These are phyloP conservation scores for Ctenodactylus gundi DNA, from an alignment of 2,113 vertebrate species.

Conservation along the genomic window DNA sequence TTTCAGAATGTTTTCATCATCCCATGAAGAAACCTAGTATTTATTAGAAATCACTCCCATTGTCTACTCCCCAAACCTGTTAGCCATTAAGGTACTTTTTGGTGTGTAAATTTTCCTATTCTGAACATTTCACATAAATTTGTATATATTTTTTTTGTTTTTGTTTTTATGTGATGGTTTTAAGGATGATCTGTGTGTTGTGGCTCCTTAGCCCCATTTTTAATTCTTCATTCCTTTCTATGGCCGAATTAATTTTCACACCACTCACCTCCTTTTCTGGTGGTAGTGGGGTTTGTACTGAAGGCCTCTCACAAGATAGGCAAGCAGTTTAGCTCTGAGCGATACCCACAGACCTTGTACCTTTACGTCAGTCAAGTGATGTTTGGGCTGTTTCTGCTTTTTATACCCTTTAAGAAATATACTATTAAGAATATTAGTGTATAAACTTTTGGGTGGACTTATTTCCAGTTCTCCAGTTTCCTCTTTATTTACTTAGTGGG, in stretches of 20 bases:
- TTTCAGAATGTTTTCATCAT: not conserved
- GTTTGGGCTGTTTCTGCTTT: not conserved
- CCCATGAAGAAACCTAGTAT: not conserved
- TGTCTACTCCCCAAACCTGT: not conserved
- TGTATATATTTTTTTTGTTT: not conserved
- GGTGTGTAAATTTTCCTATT: not conserved
- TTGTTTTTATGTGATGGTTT: not conserved
- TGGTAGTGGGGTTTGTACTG: not conserved
- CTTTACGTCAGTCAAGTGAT: not conserved
- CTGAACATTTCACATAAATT: too few relatives aligned
- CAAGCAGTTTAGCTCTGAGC: not conserved
- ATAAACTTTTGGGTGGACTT: not conserved
- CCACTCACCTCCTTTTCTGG: not conserved
- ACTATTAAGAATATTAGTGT: not conserved
- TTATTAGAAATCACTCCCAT: not conserved
- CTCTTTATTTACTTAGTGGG: not conserved
- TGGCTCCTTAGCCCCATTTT: too few relatives aligned
- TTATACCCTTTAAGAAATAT: not conserved
- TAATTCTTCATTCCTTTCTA: not conserved
- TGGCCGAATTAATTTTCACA: not conserved
- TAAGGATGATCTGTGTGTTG: not conserved
- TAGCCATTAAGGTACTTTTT: not conserved
- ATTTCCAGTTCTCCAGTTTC: not conserved
- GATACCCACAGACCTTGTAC: too few relatives aligned
- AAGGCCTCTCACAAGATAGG: not conserved